A percentile compares a stretch with the other conserved stretches of the same genome.
phyloP scores from a whole-genome alignment of 2,113 vertebrate genomes.

The Ondatra zibethicus region DNA sequence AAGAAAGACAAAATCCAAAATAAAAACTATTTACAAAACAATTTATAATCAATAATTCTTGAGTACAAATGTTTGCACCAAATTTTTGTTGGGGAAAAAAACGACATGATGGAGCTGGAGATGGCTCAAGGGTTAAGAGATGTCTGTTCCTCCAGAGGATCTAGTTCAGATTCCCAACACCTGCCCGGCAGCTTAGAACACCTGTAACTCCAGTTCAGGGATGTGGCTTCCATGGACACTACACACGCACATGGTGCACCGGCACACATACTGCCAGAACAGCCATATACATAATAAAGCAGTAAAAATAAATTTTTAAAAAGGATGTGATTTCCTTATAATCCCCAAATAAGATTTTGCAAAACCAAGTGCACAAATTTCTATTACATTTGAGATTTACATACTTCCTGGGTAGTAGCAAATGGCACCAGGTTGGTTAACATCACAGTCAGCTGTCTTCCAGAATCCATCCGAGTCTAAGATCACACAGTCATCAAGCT shows the following conservation, averaged over 20 bases:
- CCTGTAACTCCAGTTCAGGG: neutral
- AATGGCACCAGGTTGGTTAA: constrained; percentile 90
- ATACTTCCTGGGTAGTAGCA: constrained; percentile 92
- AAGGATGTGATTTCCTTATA: neutral
- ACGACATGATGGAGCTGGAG: neutral
- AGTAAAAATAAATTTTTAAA: neutral
- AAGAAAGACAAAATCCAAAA: constrained; percentile 53
- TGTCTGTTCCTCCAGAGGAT: neutral
- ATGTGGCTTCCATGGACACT: neutral
- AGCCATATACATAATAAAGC: neutral
- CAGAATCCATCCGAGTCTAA: constrained; percentile 95
- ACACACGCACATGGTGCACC: neutral
- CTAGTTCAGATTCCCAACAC: neutral
- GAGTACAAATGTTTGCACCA: constrained; percentile 13
- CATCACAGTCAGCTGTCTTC: constrained; percentile 92
- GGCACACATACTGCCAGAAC: too few species aligned
- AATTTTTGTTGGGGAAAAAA: neutral
- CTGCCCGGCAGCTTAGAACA: neutral
- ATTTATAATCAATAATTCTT: constrained; percentile 40
- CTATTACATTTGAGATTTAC: constrained; percentile 56
- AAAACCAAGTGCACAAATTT: neutral
- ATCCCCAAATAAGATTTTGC: constrained; percentile 58
- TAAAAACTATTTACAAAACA: constrained; percentile 42
- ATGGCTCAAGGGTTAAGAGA: too few species aligned
- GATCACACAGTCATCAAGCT: constrained; percentile 90